Evolutionary conservation across 2,113 vertebrate genomes (phyloP).

Genomic region (Poeciliopsis prolifica): DNA sequence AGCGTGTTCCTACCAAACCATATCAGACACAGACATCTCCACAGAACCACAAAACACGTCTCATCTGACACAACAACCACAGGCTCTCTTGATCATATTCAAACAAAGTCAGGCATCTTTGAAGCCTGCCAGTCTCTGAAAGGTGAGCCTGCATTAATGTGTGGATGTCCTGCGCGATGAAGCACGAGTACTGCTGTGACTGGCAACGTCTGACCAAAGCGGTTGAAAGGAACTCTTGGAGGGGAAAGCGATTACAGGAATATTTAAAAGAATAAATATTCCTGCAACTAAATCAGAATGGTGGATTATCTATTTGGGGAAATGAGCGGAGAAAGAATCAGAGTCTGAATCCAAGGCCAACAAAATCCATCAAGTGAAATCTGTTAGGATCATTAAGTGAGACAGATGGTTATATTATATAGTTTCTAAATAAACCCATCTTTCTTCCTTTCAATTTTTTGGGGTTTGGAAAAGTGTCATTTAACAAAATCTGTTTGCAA

Average conservation of each 20-base stretch:
- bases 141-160: slow-evolving; percentile 53
- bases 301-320: neutral
- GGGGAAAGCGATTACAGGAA: slow-evolving; percentile 12
- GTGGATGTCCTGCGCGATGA: neutral
- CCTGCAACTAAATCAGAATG: neutral
- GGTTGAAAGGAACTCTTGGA: slow-evolving; percentile 1
- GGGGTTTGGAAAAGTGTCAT: neutral
- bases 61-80: slow-evolving; percentile 63
- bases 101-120: slow-evolving; percentile 31
- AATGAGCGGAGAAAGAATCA: neutral
- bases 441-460: neutral
- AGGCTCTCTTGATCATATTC: slow-evolving; percentile 38
- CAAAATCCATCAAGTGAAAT: neutral
- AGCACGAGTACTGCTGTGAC: neutral
- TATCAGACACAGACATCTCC: slow-evolving; percentile 70
- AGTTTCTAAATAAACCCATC: neutral
- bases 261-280: neutral
- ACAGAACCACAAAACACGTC: slow-evolving; percentile 52
- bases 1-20: slow-evolving; percentile 8
- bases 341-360: neutral
- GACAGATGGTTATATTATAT: neutral
- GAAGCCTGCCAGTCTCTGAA: slow-evolving; percentile 43
- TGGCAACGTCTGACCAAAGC: neutral
- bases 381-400: neutral
- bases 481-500: neutral